Evolutionary conservation across 2,113 vertebrate species (phyloP).

Genomic region (Blennius ocellaris): DNA sequence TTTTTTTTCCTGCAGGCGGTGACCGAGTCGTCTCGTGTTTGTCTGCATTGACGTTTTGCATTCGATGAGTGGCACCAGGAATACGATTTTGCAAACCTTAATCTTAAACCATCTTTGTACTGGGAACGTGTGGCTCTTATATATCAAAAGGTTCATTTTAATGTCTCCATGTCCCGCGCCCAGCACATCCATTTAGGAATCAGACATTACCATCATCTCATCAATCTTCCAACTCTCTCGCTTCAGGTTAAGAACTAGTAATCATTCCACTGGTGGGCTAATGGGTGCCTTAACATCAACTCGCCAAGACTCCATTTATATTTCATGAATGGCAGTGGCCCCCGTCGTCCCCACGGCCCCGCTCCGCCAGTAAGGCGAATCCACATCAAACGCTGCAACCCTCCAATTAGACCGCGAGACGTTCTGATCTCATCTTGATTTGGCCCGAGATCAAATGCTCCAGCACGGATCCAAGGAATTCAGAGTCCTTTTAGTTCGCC

Average conservation of each 20-base stretch:
- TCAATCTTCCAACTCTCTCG: constrained; percentile 49
- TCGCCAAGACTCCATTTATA: constrained; percentile 69
- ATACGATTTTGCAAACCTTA: not conserved
- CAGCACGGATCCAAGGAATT: constrained; percentile 42
- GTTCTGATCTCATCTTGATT: constrained; percentile 67
- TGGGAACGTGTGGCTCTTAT: constrained; percentile 17
- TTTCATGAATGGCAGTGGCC: constrained; percentile 71
- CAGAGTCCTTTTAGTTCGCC: constrained; percentile 44
- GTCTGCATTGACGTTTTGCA: constrained; percentile 18
- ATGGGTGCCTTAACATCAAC: constrained; percentile 50
- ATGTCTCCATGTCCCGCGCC: constrained; percentile 27
- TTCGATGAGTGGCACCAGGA: constrained; percentile 1
- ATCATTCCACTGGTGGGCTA: constrained; percentile 60
- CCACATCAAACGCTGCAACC: constrained; percentile 72
- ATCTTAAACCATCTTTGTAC: constrained; percentile 13
- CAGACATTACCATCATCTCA: constrained; percentile 52
- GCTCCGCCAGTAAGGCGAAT: constrained; percentile 38
- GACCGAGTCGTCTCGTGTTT: constrained; percentile 30
- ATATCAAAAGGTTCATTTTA: constrained; percentile 8
- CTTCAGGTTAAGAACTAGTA: constrained; percentile 67
- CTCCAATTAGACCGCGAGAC: constrained; percentile 73
- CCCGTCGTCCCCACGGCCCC: constrained; percentile 10
- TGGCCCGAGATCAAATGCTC: constrained; percentile 74
- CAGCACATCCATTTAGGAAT: constrained; percentile 45
- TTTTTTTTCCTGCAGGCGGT: not conserved